Percentiles rank a stretch among this genome's conserved stretches.
These are phyloP conservation scores for Perca flavescens DNA, from an alignment of 2,113 vertebrate genomes.

Conservation along the genomic window DNA sequence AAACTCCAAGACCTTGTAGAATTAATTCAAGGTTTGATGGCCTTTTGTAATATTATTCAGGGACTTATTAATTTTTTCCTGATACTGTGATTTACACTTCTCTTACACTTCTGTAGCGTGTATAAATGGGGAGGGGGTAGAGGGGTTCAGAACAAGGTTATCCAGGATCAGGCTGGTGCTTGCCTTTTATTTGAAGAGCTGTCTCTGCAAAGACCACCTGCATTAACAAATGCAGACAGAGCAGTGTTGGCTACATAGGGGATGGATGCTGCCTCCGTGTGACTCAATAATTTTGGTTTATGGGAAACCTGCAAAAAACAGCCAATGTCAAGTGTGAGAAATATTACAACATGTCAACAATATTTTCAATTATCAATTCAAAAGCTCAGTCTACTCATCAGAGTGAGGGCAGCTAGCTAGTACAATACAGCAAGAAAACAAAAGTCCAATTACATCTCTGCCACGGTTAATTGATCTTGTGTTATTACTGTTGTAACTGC, in stretches of 20 bases:
- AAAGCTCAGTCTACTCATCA: conserved; percentile 5
- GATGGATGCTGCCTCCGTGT: conserved; percentile 91
- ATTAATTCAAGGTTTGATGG: not conserved
- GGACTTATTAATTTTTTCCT: not conserved
- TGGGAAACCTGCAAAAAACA: conserved; percentile 86
- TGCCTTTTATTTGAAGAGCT: conserved; percentile 90
- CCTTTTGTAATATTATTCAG: not conserved
- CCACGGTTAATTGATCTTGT: no score
- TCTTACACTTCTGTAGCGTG: not conserved
- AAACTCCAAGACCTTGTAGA: not conserved
- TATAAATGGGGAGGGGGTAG: not conserved
- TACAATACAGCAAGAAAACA: no score
- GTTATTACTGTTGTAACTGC: no score
- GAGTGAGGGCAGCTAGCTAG: conserved; percentile 9
- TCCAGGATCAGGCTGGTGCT: conserved; percentile 49
- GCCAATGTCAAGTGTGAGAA: not conserved
- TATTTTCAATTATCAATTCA: conserved; percentile 18
- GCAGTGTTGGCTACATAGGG: conserved; percentile 91
- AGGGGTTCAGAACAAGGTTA: conserved; percentile 1
- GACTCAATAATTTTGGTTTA: conserved; percentile 90
- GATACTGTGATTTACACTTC: not conserved
- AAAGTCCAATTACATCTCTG: no score
- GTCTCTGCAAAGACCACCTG: conserved; percentile 89
- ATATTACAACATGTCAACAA: conserved; percentile 4
- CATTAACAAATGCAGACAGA: conserved; percentile 89